Conservation (phyloP, 2,888 invertebrate species). For the Eupithecia centaureata region DNA sequence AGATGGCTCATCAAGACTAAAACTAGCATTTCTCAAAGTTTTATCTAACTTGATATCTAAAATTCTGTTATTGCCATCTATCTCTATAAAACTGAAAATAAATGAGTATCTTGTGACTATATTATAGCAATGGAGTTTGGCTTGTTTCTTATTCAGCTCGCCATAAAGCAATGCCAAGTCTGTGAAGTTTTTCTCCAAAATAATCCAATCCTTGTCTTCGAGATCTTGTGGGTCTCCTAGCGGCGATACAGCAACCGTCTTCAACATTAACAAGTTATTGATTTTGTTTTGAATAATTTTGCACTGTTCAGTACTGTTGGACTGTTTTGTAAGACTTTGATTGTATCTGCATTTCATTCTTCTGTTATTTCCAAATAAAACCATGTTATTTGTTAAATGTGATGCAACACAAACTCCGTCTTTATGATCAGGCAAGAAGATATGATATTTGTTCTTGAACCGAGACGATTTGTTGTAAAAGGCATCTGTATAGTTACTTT, state of each 20-base stretch:
- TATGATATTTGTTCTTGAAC: conserved; percentile 38
- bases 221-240: conserved; percentile 65
- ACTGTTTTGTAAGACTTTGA: conserved; percentile 39
- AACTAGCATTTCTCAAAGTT: conserved; percentile 55
- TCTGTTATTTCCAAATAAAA: conserved; percentile 79
- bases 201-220: conserved; percentile 64
- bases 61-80: conserved; percentile 63
- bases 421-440: conserved; percentile 65
- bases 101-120: conserved; percentile 61
- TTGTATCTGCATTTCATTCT: conserved; percentile 72
- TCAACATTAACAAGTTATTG: conserved; percentile 50
- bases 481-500: conserved; percentile 60
- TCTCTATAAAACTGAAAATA: conserved; percentile 59
- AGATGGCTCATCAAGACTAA: conserved; percentile 58
- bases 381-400: conserved; percentile 58
- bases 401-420: conserved; percentile 72
- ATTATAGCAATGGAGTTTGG: conserved; percentile 65
- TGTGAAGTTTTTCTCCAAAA: conserved; percentile 44
- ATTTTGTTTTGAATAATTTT: conserved; percentile 51
- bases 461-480: conserved; percentile 59
- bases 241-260: conserved; percentile 60
- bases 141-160: conserved; percentile 51
- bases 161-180: conserved; percentile 56
- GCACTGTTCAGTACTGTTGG: conserved; percentile 20
- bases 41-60: conserved; percentile 53